phyloP scores from a whole-genome alignment of 2,797 vertebrate genomes.

The Masticophis lateralis region DNA sequence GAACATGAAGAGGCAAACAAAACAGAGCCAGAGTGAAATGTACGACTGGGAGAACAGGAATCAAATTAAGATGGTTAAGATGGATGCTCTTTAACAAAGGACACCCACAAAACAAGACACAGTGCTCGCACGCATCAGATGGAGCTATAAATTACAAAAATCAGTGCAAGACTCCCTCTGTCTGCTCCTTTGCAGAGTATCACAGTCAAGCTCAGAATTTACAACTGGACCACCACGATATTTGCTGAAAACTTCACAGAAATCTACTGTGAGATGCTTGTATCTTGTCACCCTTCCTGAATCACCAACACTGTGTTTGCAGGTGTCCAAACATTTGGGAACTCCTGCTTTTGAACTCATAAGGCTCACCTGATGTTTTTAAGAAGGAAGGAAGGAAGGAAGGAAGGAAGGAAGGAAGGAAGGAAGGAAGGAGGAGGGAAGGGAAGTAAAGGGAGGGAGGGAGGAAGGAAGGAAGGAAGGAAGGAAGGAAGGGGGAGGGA shows the following conservation, averaged over 20 bases:
- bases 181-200: not conserved
- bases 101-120: not conserved
- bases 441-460: rapidly evolving
- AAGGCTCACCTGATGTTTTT: not conserved
- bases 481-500: too few species aligned
- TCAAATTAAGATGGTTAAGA: not conserved
- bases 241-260: not conserved
- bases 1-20: not conserved
- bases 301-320: not conserved
- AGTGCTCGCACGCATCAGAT: not conserved
- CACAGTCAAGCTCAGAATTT: not conserved
- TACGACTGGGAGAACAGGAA: not conserved
- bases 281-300: not conserved
- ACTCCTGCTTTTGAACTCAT: not conserved
- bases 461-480: rapidly evolving
- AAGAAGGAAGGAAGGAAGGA: not conserved
- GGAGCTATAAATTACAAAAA: not conserved
- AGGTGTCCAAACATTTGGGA: not conserved
- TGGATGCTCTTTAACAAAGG: not conserved
- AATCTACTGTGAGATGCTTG: too few species aligned
- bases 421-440: rapidly evolving
- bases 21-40: not conserved
- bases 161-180: not conserved
- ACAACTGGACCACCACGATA: too few species aligned
- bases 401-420: too few species aligned